Evolutionary conservation across 2,113 vertebrate species (phyloP).

Genomic region (Pseudorectes ferrugineus): DNA sequence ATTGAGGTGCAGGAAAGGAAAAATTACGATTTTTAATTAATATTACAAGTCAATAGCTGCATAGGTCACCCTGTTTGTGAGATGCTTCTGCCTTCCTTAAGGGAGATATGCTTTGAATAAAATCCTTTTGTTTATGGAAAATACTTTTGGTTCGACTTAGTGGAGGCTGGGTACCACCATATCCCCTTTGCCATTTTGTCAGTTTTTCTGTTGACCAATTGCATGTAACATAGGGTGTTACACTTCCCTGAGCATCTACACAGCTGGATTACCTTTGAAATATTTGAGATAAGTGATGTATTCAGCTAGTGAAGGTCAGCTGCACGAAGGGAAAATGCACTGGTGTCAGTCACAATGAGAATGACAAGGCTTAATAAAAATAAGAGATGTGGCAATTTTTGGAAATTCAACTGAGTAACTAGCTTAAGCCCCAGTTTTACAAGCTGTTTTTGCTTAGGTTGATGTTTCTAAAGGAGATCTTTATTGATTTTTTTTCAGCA

Average conservation of each 20-base stretch:
- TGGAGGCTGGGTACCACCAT: not conserved
- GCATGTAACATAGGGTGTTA: accelerated
- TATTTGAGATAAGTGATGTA: not conserved
- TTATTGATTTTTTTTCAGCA: not conserved
- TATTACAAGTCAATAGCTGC: not conserved
- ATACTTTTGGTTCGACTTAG: not conserved
- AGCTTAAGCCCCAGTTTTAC: not conserved
- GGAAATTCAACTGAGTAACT: not conserved
- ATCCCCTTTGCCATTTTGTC: not conserved
- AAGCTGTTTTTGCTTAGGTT: not conserved
- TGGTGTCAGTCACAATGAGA: not conserved
- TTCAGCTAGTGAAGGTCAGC: not conserved
- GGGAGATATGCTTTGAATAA: not conserved
- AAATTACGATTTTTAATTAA: not conserved
- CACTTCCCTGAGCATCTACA: not conserved
- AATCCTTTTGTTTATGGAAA: not conserved
- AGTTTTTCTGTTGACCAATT: not conserved
- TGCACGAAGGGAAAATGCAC: not conserved
- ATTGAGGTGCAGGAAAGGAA: not conserved
- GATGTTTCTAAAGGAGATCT: not conserved
- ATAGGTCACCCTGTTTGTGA: not conserved
- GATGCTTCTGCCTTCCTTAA: not conserved
- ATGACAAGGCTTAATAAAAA: not conserved
- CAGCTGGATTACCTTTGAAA: not conserved
- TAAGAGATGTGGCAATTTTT: not conserved